phyloP scores from a whole-genome alignment of 2,888 invertebrate genomes.

The Troglohyphantes excavatus region DNA sequence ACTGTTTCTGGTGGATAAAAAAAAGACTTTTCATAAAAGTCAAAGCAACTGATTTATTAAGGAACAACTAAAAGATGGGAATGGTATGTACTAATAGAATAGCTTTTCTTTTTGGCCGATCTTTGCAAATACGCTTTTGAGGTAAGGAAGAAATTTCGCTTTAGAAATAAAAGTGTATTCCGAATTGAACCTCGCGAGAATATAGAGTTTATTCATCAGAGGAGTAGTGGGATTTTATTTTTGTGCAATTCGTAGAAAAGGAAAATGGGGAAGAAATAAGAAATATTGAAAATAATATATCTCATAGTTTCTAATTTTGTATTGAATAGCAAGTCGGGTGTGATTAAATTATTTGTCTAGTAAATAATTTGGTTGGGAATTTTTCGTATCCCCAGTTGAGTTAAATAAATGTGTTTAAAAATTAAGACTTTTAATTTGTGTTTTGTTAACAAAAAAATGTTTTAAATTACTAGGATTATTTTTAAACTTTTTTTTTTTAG shows the following conservation, averaged over 20 bases:
- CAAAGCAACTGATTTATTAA: slow-evolving; percentile 67
- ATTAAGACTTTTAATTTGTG: too few species aligned
- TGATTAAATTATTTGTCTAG: too few species aligned
- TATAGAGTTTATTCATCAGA: neutral
- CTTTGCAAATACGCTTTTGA: slow-evolving; percentile 42
- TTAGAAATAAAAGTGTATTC: slow-evolving; percentile 40
- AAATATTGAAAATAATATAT: slow-evolving; percentile 35
- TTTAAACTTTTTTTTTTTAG: too few species aligned
- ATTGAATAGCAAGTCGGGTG: neutral
- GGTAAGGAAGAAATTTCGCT: slow-evolving; percentile 37
- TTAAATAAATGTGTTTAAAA: too few species aligned
- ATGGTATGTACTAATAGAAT: slow-evolving; percentile 30
- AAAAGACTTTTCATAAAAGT: slow-evolving; percentile 59
- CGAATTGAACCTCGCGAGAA: slow-evolving; percentile 7
- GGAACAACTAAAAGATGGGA: slow-evolving; percentile 30
- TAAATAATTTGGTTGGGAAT: too few species aligned
- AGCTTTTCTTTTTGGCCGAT: slow-evolving; percentile 25
- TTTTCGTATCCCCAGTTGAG: too few species aligned
- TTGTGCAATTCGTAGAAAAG: slow-evolving; percentile 11
- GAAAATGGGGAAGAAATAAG: slow-evolving; percentile 38
- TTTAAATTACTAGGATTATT: too few species aligned
- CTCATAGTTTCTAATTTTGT: neutral
- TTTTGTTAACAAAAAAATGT: too few species aligned
- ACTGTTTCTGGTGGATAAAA: slow-evolving; percentile 14
- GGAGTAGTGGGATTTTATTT: too few species aligned